phyloP scores from a whole-genome alignment of 1,140 invertebrate genomes.

The Phthorimaea operculella region DNA sequence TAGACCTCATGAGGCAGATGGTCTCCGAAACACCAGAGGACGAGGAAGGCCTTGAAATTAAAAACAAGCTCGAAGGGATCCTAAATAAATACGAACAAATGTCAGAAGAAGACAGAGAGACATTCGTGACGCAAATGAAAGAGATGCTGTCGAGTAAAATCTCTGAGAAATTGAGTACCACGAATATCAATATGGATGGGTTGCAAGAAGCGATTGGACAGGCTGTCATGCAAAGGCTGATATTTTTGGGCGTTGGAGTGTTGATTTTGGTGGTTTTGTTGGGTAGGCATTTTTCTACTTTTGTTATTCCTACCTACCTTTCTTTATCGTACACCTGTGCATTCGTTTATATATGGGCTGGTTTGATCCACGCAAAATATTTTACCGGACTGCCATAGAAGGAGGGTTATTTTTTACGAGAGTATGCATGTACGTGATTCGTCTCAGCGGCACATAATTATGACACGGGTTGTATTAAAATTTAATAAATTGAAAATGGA shows the following conservation, averaged over 20 bases:
- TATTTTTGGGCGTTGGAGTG: conserved; percentile 24
- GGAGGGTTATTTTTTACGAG: too few species aligned
- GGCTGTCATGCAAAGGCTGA: conserved; percentile 33
- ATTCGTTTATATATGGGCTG: too few species aligned
- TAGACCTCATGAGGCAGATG: conserved; percentile 36
- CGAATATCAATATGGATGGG: conserved; percentile 29
- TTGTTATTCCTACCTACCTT: too few species aligned
- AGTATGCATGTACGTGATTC: too few species aligned
- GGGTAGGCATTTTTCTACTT: conserved; percentile 29
- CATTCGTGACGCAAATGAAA: conserved; percentile 42
- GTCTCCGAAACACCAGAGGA: conserved; percentile 23
- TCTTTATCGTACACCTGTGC: too few species aligned
- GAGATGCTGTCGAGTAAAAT: conserved; percentile 36
- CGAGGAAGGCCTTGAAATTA: conserved; percentile 32
- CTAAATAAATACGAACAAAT: conserved; percentile 47
- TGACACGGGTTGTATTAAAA: too few species aligned
- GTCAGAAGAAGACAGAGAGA: conserved; percentile 37
- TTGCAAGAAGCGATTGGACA: conserved; percentile 36
- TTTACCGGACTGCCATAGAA: too few species aligned
- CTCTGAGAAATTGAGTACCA: conserved; percentile 30
- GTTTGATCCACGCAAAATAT: too few species aligned
- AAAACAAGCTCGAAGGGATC: conserved; percentile 41
- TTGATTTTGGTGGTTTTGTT: conserved; percentile 40
- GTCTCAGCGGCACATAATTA: too few species aligned
- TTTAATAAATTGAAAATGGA: too few species aligned